A percentile compares a stretch with the other conserved stretches of the same genome.
Evolutionary conservation across 2,888 invertebrate genomes (phyloP).

Genomic region (Nesidiocoris tenuis): DNA sequence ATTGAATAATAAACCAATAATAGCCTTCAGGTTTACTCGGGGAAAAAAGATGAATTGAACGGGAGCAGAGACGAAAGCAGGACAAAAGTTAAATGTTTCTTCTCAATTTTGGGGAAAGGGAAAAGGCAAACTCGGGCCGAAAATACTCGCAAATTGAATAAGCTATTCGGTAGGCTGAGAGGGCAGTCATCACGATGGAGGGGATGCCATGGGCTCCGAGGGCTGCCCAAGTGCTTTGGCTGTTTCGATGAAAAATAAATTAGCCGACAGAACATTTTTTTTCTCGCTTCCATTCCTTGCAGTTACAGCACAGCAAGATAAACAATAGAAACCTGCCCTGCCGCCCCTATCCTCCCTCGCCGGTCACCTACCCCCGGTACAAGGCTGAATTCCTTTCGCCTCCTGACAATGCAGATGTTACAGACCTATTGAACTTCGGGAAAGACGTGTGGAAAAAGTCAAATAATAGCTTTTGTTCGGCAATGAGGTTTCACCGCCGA

Average conservation of each 20-base stretch:
- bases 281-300: neutral
- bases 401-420: constrained; percentile 40
- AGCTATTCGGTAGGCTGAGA: constrained; percentile 8
- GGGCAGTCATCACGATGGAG: neutral
- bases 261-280: constrained; percentile 36
- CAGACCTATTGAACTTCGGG: constrained; percentile 37
- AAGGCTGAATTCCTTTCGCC: constrained; percentile 34
- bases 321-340: constrained; percentile 32
- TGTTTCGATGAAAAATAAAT: constrained; percentile 32
- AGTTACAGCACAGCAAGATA: constrained; percentile 23
- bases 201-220: neutral
- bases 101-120: neutral
- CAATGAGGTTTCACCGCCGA: constrained; percentile 31
- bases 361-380: too few relatives aligned
- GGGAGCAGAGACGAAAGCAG: neutral
- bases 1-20: too few relatives aligned
- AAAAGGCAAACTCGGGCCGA: neutral
- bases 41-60: neutral
- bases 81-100: neutral
- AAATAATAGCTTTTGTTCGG: constrained; percentile 44
- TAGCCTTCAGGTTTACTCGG: too few relatives aligned
- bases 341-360: too few relatives aligned
- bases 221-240: neutral
- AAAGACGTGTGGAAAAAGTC: constrained; percentile 46
- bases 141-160: constrained; percentile 13